These are phyloP conservation scores for Numenius arquata DNA, from an alignment of 2,113 vertebrate species.

Conservation along the genomic window DNA sequence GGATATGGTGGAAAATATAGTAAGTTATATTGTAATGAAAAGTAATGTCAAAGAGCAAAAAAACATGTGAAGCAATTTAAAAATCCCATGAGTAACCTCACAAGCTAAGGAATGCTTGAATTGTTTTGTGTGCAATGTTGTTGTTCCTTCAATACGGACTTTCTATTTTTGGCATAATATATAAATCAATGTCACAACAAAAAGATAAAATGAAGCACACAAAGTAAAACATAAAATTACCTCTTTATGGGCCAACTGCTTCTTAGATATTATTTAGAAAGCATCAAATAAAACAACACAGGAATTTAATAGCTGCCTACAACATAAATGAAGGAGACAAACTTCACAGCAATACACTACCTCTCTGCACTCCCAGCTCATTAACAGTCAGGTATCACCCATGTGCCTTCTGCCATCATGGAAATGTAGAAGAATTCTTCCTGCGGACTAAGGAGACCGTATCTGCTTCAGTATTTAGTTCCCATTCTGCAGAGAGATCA, in stretches of 20 bases:
- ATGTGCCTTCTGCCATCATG: background rate
- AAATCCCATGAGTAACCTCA: background rate
- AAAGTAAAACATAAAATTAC: background rate
- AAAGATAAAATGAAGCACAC: background rate
- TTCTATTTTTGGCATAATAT: background rate
- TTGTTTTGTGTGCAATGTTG: background rate
- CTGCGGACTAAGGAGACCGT: background rate
- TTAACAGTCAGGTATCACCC: background rate
- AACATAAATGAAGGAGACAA: background rate
- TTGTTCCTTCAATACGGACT: background rate
- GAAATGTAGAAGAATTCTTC: background rate
- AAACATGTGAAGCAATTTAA: background rate
- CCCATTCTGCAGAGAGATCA: background rate
- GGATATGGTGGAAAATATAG: background rate
- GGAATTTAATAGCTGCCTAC: background rate
- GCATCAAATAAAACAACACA: background rate
- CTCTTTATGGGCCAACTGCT: background rate
- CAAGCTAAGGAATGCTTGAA: background rate
- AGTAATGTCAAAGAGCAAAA: background rate
- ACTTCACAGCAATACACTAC: background rate
- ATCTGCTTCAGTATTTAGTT: background rate
- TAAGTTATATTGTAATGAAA: background rate
- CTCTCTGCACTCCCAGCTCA: background rate
- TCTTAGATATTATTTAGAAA: background rate
- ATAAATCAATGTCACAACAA: background rate